Percentiles rank a stretch among this genome's conserved stretches.
Evolutionary conservation across 2,888 invertebrate genomes (phyloP).

Genomic region (Catocala fraxini): DNA sequence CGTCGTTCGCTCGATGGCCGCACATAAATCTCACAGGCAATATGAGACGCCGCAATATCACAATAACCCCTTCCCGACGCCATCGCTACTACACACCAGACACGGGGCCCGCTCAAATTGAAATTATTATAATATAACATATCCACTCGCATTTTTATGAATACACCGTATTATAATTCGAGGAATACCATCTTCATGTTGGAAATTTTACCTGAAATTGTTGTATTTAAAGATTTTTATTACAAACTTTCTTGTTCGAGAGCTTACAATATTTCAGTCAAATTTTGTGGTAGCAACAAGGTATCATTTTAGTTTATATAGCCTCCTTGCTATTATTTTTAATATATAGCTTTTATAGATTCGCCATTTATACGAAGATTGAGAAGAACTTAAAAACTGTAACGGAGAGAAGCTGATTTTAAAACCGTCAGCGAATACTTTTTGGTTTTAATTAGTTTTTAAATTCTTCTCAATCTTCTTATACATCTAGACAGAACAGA

Average conservation of each 20-base stretch:
- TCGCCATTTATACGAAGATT: no score
- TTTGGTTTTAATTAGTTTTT: no score
- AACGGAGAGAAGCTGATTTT: no score
- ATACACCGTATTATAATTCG: conserved; percentile 38
- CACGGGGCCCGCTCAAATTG: conserved; percentile 60
- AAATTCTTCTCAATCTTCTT: no score
- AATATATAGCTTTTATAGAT: no score
- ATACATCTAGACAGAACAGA: no score
- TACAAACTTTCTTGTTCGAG: conserved; percentile 3
- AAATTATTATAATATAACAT: conserved; percentile 62
- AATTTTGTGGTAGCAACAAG: neutral
- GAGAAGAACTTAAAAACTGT: no score
- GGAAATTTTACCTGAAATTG: neutral
- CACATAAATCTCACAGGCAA: conserved; percentile 80
- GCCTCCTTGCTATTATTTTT: no score
- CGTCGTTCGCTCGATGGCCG: conserved; percentile 55
- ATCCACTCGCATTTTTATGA: conserved; percentile 45
- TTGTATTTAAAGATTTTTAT: conserved; percentile 16
- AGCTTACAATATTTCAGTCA: conserved; percentile 2
- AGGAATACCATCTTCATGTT: conserved; percentile 13
- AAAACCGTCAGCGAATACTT: no score
- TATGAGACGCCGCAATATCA: conserved; percentile 81
- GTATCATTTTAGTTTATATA: no score
- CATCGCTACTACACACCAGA: conserved; percentile 52
- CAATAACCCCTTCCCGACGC: conserved; percentile 74